These are phyloP conservation scores for Muschampia plurimacula DNA, from an alignment of 2,888 invertebrate species.

Conservation along the genomic window DNA sequence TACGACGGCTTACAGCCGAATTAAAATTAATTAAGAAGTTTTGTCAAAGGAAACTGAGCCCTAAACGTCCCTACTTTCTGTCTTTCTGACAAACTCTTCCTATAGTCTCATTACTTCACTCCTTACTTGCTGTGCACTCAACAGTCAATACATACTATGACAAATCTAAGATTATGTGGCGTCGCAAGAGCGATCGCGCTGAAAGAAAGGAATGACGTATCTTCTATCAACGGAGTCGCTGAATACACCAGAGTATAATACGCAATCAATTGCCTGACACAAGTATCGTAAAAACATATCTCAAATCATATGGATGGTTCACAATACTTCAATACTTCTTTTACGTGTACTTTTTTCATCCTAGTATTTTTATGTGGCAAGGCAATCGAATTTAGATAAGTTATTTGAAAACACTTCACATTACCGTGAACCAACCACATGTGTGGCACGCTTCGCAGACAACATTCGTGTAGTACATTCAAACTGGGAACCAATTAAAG, in stretches of 20 bases:
- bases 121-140: background rate
- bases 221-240: too few species aligned
- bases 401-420: too few species aligned
- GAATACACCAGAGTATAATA: background rate
- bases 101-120: background rate
- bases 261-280: constrained; percentile 10
- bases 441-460: background rate
- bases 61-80: constrained; percentile 13
- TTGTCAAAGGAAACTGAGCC: constrained; percentile 4
- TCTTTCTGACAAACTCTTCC: background rate
- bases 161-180: constrained; percentile 15
- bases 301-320: background rate
- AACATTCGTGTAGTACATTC: background rate
- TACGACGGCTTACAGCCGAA: background rate
- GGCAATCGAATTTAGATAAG: too few species aligned
- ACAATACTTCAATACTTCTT: background rate
- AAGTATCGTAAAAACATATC: background rate
- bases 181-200: background rate
- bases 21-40: background rate
- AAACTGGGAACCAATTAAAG: background rate
- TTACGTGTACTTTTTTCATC: too few species aligned
- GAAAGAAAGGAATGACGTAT: too few species aligned
- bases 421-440: background rate
- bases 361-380: too few species aligned
- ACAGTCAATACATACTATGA: constrained; percentile 5